phyloP scores from a whole-genome alignment of 2,113 vertebrate species.

The Mola mola region DNA sequence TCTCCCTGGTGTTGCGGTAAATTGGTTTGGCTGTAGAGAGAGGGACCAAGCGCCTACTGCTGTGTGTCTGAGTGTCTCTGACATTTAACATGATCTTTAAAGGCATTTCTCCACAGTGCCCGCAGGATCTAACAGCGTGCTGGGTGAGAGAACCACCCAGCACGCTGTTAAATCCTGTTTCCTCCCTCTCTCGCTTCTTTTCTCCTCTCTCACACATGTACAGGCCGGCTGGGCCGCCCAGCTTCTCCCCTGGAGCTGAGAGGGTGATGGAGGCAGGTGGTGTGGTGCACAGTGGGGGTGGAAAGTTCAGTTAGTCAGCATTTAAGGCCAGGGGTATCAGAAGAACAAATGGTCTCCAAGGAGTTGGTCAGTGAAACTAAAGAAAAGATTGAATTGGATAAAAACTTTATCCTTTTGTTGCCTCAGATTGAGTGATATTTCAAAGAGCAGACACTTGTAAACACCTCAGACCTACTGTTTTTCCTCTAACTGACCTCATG shows the following conservation, averaged over 20 bases:
- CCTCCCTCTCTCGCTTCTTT: constrained; percentile 60
- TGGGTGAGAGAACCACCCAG: constrained; percentile 47
- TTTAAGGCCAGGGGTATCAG: constrained; percentile 53
- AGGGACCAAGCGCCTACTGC: constrained; percentile 77
- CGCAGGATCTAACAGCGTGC: constrained; percentile 78
- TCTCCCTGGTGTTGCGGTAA: constrained; percentile 79
- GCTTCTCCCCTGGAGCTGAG: constrained; percentile 59
- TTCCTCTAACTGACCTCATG: neutral
- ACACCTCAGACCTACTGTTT: neutral
- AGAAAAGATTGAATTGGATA: neutral
- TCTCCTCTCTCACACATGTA: constrained; percentile 24
- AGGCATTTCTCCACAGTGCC: constrained; percentile 83
- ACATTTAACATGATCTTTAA: constrained; percentile 87
- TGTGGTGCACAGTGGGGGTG: constrained; percentile 35
- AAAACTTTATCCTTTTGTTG: constrained; percentile 5
- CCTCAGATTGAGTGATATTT: neutral
- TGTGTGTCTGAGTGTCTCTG: constrained; percentile 84
- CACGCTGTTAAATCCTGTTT: constrained; percentile 47
- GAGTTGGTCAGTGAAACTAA: constrained; percentile 10
- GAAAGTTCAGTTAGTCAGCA: constrained; percentile 65
- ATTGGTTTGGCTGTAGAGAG: constrained; percentile 80
- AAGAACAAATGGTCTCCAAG: constrained; percentile 39
- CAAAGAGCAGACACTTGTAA: neutral
- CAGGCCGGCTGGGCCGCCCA: constrained; percentile 29
- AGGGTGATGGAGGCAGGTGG: constrained; percentile 61